Percentiles rank a stretch among this genome's conserved stretches.
These are phyloP conservation scores for Rotaria macrura DNA, from an alignment of 2,888 invertebrate genomes.

Conservation along the genomic window DNA sequence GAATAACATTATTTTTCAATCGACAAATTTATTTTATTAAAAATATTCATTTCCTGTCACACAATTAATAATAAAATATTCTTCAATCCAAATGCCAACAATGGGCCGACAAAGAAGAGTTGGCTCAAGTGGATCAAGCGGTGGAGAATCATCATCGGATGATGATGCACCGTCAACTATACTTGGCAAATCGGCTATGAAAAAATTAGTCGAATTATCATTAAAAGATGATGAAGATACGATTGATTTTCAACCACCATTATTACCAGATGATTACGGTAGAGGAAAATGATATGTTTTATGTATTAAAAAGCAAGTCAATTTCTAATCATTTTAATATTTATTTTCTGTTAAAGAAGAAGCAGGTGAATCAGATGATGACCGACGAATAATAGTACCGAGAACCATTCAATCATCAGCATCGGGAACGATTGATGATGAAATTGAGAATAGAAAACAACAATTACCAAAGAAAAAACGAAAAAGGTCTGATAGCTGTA, in stretches of 20 bases:
- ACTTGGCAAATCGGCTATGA: neutral
- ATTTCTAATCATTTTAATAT: too few species aligned
- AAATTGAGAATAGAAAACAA: neutral
- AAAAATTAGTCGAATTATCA: neutral
- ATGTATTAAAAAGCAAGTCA: too few species aligned
- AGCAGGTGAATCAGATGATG: constrained; percentile 12
- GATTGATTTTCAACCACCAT: neutral
- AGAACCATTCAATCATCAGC: neutral
- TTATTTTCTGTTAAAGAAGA: neutral
- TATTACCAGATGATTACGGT: neutral
- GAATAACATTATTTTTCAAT: neutral
- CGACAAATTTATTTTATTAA: neutral
- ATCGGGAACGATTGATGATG: neutral
- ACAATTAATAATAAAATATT: neutral
- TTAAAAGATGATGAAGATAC: constrained; percentile 17
- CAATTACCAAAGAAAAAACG: constrained; percentile 6
- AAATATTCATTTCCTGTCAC: neutral
- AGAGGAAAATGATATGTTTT: neutral
- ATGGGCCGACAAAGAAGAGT: neutral
- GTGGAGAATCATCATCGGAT: neutral
- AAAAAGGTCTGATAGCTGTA: neutral
- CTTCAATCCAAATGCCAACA: neutral
- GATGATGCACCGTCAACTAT: neutral
- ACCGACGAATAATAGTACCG: neutral
- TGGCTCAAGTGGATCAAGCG: neutral